phyloP scores from a whole-genome alignment of 2,113 vertebrate genomes.

The Harpagus bidentatus region DNA sequence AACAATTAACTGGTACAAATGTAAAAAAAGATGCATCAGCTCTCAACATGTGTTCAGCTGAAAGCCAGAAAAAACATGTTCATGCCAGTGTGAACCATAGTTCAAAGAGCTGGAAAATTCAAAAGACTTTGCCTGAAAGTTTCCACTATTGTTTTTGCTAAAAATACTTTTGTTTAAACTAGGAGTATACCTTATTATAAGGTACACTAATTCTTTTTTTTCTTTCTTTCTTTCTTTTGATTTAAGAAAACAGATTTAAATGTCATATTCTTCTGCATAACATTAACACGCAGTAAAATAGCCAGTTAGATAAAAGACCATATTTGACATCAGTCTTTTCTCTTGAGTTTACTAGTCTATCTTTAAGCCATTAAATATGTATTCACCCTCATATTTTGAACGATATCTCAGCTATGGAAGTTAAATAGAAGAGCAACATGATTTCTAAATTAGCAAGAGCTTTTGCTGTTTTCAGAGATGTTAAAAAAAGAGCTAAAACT shows the following conservation, averaged over 20 bases:
- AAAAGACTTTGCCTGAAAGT: constrained; percentile 19
- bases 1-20: constrained; percentile 4
- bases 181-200: neutral
- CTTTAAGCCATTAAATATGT: neutral
- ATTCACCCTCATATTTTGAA: neutral
- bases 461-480: neutral
- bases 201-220: neutral
- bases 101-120: constrained; percentile 55
- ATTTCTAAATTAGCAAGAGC: neutral
- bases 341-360: neutral
- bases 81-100: constrained; percentile 19
- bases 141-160: constrained; percentile 47
- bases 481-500: neutral
- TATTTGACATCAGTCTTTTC: neutral
- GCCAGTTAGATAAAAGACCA: neutral
- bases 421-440: neutral
- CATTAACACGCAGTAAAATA: neutral
- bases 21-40: constrained; percentile 22
- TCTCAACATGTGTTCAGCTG: neutral
- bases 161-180: constrained; percentile 33
- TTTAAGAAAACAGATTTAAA: neutral
- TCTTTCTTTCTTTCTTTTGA: neutral
- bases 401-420: neutral
- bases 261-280: neutral
- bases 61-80: constrained; percentile 40